These are phyloP conservation scores for Conger conger DNA, from an alignment of 2,113 vertebrate genomes.

Conservation along the genomic window DNA sequence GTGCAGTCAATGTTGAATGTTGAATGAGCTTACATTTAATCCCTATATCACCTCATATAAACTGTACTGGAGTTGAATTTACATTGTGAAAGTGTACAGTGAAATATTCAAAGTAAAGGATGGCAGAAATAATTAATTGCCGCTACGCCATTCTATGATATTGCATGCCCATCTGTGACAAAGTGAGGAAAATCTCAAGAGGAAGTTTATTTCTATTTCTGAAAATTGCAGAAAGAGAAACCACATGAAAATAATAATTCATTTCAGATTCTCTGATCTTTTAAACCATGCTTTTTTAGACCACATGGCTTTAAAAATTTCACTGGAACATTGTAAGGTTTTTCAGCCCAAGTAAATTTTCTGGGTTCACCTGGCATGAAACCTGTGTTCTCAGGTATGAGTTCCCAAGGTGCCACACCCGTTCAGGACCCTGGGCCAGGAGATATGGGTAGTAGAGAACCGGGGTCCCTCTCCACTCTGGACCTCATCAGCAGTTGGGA, in stretches of 20 bases:
- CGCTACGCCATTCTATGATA: too few species aligned
- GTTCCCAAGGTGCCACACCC: constrained; percentile 49
- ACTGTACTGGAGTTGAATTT: too few species aligned
- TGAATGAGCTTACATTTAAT: too few species aligned
- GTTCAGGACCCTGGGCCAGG: not conserved
- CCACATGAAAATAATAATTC: not conserved
- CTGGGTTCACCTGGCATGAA: not conserved
- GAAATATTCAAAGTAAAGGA: too few species aligned
- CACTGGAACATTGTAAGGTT: not conserved
- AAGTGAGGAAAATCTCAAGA: too few species aligned
- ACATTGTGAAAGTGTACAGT: too few species aligned
- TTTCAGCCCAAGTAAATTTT: not conserved
- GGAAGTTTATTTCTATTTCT: too few species aligned
- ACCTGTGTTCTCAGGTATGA: constrained; percentile 43
- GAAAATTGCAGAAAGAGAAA: not conserved
- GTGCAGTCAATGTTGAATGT: too few species aligned
- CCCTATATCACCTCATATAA: too few species aligned
- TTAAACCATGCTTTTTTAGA: too few species aligned
- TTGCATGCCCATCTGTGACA: too few species aligned
- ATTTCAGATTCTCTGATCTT: not conserved
- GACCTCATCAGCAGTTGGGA: constrained; percentile 66
- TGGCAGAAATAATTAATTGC: too few species aligned
- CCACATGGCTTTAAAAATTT: not conserved
- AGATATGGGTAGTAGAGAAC: not conserved
- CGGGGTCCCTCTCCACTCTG: constrained; percentile 46